These are phyloP conservation scores for Siniperca knerii DNA, from an alignment of 2,113 vertebrate genomes.

Conservation along the genomic window DNA sequence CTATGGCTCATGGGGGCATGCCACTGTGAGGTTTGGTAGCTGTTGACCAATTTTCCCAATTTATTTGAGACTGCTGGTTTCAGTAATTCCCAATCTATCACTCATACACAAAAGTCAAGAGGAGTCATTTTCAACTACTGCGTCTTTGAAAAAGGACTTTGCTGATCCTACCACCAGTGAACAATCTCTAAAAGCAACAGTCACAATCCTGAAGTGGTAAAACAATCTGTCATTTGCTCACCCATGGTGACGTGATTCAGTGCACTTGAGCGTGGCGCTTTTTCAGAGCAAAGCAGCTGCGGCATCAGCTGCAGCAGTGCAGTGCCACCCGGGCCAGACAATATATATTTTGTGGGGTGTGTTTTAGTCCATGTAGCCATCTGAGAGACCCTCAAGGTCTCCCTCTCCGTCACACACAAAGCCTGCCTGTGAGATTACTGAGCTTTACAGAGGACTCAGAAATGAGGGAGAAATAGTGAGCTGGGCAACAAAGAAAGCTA, in stretches of 20 bases:
- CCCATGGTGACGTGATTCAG: background rate
- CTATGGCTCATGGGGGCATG: conserved; percentile 65
- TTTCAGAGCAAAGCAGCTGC: background rate
- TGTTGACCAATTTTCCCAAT: background rate
- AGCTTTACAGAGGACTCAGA: conserved; percentile 24
- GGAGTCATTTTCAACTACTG: background rate
- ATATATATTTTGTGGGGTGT: conserved; percentile 4
- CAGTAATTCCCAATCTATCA: too few species aligned
- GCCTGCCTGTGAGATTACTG: conserved; percentile 44
- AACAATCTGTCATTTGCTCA: conserved; percentile 23
- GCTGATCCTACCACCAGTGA: background rate
- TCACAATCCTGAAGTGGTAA: background rate
- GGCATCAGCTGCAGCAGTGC: background rate
- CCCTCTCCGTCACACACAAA: conserved; percentile 9
- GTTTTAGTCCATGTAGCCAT: conserved; percentile 8
- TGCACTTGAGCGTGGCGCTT: background rate
- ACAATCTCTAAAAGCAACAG: conserved; percentile 26
- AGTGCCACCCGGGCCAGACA: background rate
- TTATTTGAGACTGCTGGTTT: too few species aligned
- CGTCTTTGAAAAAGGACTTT: background rate
- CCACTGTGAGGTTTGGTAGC: conserved; percentile 37
- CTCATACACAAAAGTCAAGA: background rate
- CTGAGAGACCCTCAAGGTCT: conserved; percentile 34
- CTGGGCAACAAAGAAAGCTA: conserved; percentile 34
- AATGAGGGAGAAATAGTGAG: conserved; percentile 16